Percentiles rank a stretch among this genome's conserved stretches.
Evolutionary conservation across 2,797 vertebrate genomes (phyloP).

Genomic region (Gobio occitaniae): DNA sequence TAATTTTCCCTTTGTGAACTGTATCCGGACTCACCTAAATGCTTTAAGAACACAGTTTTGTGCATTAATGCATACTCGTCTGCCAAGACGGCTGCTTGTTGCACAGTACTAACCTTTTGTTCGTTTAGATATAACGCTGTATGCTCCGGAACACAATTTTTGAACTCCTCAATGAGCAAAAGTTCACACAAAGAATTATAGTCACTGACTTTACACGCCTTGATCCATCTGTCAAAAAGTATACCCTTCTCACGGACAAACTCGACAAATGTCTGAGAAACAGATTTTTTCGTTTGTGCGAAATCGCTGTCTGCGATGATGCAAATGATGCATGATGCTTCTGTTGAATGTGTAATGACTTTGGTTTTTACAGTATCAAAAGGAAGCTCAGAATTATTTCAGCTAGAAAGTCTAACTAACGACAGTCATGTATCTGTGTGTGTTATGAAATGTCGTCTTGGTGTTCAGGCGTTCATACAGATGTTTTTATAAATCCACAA

Average conservation of each 20-base stretch:
- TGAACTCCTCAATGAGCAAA: neutral
- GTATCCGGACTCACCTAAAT: neutral
- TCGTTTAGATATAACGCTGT: neutral
- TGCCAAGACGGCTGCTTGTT: neutral
- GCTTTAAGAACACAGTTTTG: neutral
- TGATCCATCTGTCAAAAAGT: neutral
- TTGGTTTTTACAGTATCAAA: too few species aligned
- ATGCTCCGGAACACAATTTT: neutral
- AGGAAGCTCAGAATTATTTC: too few species aligned
- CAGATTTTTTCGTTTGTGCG: neutral
- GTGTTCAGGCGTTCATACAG: too few species aligned
- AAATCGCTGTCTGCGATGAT: too few species aligned
- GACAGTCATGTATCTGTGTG: too few species aligned
- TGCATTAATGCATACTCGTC: neutral
- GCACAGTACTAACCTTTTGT: neutral
- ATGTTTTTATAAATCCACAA: too few species aligned
- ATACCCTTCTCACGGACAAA: neutral
- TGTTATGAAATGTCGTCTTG: too few species aligned
- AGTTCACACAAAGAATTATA: neutral
- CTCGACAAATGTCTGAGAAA: neutral
- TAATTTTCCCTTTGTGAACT: neutral
- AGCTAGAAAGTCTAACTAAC: too few species aligned
- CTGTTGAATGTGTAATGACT: too few species aligned
- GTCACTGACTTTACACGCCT: neutral
- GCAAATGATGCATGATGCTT: too few species aligned